Conservation (phyloP, 2,888 invertebrate genomes). For the Troides aeacus region DNA sequence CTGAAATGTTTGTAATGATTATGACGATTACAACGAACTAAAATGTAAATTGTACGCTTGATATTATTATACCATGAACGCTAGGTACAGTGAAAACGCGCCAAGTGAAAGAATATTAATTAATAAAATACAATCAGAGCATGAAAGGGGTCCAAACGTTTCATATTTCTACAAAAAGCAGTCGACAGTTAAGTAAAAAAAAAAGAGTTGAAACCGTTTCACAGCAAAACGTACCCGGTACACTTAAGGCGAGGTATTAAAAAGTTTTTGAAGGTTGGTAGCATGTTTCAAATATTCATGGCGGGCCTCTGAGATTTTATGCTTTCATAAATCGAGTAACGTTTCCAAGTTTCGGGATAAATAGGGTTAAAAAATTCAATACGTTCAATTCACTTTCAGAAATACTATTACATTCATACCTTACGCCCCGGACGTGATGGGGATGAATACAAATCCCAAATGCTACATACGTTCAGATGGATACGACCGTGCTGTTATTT, state of each 20-base stretch:
- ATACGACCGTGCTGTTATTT: neutral
- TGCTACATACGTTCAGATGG: neutral
- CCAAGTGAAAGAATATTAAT: neutral
- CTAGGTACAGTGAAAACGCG: neutral
- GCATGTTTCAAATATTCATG: slow-evolving; percentile 25
- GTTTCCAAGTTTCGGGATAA: slow-evolving; percentile 22
- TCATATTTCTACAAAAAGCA: neutral
- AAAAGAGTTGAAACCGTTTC: slow-evolving; percentile 13
- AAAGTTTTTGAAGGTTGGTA: slow-evolving; percentile 24
- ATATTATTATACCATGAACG: neutral
- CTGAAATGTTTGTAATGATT: no score
- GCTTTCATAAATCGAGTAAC: slow-evolving; percentile 23
- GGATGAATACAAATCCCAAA: neutral
- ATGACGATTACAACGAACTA: no score
- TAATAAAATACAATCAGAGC: neutral
- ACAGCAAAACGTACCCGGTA: slow-evolving; percentile 10
- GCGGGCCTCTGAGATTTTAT: slow-evolving; percentile 22
- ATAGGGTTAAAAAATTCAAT: slow-evolving; percentile 21
- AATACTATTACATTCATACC: slow-evolving; percentile 12
- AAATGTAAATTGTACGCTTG: neutral
- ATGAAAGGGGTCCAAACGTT: neutral
- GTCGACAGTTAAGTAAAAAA: slow-evolving; percentile 7
- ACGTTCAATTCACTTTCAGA: slow-evolving; percentile 4
- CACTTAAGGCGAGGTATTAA: slow-evolving; percentile 19
- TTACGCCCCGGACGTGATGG: slow-evolving; percentile 6